Conservation (phyloP, 2,888 invertebrate genomes). For the Lochmaea capreae region DNA sequence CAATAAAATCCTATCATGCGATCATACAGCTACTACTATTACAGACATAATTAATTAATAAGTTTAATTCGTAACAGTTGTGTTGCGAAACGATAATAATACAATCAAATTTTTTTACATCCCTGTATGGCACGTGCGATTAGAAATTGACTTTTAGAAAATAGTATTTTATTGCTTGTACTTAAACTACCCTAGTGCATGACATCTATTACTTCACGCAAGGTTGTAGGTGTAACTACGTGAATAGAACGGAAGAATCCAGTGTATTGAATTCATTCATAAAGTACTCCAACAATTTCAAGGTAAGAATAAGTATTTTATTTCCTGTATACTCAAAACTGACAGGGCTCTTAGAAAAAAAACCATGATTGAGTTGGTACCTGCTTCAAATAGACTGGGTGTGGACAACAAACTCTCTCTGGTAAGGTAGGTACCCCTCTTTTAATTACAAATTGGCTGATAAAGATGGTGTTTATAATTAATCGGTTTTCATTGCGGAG, state of each 20-base stretch:
- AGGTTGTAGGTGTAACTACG: conserved; percentile 13
- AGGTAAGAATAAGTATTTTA: conserved; percentile 20
- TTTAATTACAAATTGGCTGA: too few relatives aligned
- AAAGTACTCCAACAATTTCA: conserved; percentile 19
- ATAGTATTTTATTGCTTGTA: background rate
- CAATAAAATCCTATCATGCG: too few relatives aligned
- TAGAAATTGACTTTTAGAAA: background rate
- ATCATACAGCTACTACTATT: too few relatives aligned
- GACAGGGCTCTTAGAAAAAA: conserved; percentile 12
- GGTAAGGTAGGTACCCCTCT: conserved; percentile 5
- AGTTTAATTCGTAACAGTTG: too few relatives aligned
- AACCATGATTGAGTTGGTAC: conserved; percentile 29
- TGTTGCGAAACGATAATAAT: too few relatives aligned
- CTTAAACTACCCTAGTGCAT: background rate
- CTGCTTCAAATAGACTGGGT: conserved; percentile 27
- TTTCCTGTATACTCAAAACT: conserved; percentile 25
- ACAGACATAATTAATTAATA: too few relatives aligned
- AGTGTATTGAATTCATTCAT: conserved; percentile 7
- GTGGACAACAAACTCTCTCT: conserved; percentile 23
- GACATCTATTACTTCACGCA: background rate
- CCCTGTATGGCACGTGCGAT: background rate
- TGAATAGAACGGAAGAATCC: conserved; percentile 16
- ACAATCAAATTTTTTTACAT: background rate
- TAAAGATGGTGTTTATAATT: too few relatives aligned
- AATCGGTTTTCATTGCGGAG: too few relatives aligned